These are phyloP conservation scores for Trilocha varians DNA, from an alignment of 2,888 invertebrate genomes.

Conservation along the genomic window DNA sequence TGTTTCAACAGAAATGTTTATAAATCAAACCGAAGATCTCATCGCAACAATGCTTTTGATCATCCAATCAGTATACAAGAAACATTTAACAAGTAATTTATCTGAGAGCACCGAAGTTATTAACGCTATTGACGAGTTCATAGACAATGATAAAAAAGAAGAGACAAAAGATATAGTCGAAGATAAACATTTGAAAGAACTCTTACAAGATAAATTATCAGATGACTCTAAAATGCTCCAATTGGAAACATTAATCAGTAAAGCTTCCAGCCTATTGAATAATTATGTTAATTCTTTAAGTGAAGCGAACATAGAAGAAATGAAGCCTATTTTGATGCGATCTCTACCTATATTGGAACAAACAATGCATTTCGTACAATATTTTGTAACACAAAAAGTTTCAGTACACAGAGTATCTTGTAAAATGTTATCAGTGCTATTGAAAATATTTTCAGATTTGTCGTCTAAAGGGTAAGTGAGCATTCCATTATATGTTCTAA, in stretches of 20 bases:
- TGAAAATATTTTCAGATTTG: constrained; percentile 89
- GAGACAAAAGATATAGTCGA: constrained; percentile 67
- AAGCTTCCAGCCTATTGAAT: constrained; percentile 46
- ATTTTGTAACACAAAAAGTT: constrained; percentile 84
- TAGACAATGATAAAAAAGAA: constrained; percentile 42
- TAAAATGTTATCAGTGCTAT: constrained; percentile 86
- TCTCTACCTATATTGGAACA: constrained; percentile 84
- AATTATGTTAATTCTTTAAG: constrained; percentile 53
- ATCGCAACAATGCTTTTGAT: constrained; percentile 45
- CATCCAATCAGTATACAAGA: constrained; percentile 54
- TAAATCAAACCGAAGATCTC: constrained; percentile 46
- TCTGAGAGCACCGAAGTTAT: constrained; percentile 40
- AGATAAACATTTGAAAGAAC: constrained; percentile 78
- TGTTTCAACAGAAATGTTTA: constrained; percentile 20
- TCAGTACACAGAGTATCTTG: constrained; percentile 84
- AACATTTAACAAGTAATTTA: constrained; percentile 40
- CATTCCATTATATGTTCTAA: no score
- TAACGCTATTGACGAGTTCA: constrained; percentile 48
- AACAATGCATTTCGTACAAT: constrained; percentile 81
- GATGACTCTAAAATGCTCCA: constrained; percentile 75
- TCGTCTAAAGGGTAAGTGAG: constrained; percentile 77
- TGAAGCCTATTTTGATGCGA: constrained; percentile 51
- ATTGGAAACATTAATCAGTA: constrained; percentile 55
- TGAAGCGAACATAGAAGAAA: constrained; percentile 23
- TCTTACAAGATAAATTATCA: constrained; percentile 75